Conservation (phyloP, 1,140 invertebrate genomes). For the Panulirus ornatus region DNA sequence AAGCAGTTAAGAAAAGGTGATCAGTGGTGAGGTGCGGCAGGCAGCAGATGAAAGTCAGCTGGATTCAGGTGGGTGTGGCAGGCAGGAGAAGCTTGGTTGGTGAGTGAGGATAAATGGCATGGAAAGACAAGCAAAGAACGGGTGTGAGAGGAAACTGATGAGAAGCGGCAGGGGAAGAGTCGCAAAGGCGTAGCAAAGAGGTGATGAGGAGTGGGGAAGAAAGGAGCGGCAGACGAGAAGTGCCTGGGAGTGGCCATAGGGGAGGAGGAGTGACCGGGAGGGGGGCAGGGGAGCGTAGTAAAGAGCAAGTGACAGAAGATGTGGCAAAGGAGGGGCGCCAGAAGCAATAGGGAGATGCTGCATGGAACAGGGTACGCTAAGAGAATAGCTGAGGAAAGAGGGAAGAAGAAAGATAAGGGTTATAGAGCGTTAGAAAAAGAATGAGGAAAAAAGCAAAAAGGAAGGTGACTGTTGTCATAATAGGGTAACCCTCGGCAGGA, state of each 20-base stretch:
- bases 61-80: too few relatives aligned
- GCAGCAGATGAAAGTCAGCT: too few relatives aligned
- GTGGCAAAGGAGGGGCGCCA: not conserved
- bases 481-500: too few relatives aligned
- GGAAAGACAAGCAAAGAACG: not conserved
- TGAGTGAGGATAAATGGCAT: too few relatives aligned
- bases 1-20: too few relatives aligned
- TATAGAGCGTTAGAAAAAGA: not conserved
- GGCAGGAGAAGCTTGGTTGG: too few relatives aligned
- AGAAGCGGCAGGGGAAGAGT: not conserved
- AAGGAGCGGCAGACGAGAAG: not conserved
- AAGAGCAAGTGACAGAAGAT: not conserved
- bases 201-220: not conserved
- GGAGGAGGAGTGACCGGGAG: not conserved
- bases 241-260: not conserved
- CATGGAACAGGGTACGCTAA: not conserved
- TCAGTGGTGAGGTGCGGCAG: too few relatives aligned
- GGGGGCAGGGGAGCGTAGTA: not conserved
- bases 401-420: not conserved
- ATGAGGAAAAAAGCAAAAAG: not conserved
- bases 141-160: not conserved
- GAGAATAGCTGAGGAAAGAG: not conserved
- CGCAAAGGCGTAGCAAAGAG: too few relatives aligned
- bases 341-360: not conserved
- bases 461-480: not conserved